Base-by-base conservation (phyloP, 2,888 invertebrate genomes). In the Coleophora flavipennella region DNA sequence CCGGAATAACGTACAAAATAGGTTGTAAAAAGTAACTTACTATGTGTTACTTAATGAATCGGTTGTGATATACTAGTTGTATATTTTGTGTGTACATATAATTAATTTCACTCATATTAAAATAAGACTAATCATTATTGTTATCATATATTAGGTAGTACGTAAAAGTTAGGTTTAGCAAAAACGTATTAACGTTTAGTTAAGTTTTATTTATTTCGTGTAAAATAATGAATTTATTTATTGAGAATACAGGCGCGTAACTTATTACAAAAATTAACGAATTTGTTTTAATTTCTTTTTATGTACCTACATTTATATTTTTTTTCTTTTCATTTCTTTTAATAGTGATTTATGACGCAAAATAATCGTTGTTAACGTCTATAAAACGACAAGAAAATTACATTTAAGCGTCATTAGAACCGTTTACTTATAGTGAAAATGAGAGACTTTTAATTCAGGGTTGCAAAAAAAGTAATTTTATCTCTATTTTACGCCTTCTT, bases 211-310 rank as follows among this genome's bases (percentile, higher is more conserved):
- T 65, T 59, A 67, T 64, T 55, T 53, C 48, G 49, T 76, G 72
- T 79, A 71, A 60, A 70, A 35, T 50, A 44, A 10, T 56, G 52
- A 56, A 60, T 67, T 58, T 50, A 54, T 61, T 62, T 60, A 58
- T 61, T 53, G 59, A 69, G 60, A 79, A 79, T 78, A 83, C 64
- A 81, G 52, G 51, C 59, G 59, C 69, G 67, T 66, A 69, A 68
- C 63, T 65, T 67, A 69, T 64, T 67, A 59, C 41, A 54, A 10
- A 44, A 57, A 39, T 45, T 50, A 55, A 44, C 42, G 10, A 40
- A 41, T 61, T 73, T 57, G 63, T 70, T 71, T 72, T 43, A 67
- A 72, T 73, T 60, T 50, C 41, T 29, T 20, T 20, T 20, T 3
- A 52, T 46, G 52, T 46, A 40, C 31, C 44, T 44, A 48, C 41